Evolutionary conservation across 2,797 vertebrate genomes (phyloP).

Genomic region (Poeciliopsis turneri): DNA sequence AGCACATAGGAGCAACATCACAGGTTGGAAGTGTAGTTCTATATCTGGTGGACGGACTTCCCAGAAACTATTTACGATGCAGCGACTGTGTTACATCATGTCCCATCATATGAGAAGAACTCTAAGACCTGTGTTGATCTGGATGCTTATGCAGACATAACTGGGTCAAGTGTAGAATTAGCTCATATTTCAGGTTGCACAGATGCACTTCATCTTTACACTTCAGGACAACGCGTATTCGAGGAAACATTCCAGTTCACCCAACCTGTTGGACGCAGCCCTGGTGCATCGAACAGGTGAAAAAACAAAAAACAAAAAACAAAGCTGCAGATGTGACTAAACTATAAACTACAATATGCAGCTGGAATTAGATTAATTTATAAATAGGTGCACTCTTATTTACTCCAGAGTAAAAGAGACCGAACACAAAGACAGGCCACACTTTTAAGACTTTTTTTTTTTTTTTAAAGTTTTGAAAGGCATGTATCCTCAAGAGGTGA

Average conservation of each 20-base stretch:
- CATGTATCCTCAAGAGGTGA: background rate
- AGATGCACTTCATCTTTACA: constrained; percentile 3
- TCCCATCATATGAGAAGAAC: background rate
- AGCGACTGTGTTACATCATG: constrained; percentile 7
- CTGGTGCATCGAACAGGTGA: too few species aligned
- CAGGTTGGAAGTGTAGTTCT: constrained; percentile 7
- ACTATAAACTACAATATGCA: background rate
- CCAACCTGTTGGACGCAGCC: background rate
- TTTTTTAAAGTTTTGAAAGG: background rate
- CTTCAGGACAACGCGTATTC: background rate
- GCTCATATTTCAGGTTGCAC: constrained; percentile 28
- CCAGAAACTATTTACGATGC: constrained; percentile 8
- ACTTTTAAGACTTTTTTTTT: too few species aligned
- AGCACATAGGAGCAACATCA: constrained; percentile 50
- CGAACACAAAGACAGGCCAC: background rate
- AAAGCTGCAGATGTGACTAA: too few species aligned
- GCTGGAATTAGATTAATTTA: background rate
- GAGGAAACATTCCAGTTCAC: background rate
- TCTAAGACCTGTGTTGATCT: background rate
- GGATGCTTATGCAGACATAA: constrained; percentile 7
- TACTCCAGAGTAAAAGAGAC: background rate
- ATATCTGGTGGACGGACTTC: constrained; percentile 28
- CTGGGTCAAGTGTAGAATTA: constrained; percentile 5
- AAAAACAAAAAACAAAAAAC: too few species aligned
- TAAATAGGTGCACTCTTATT: background rate